Base-by-base conservation (phyloP, 2,888 invertebrate species). In the Polia nebulosa region DNA sequence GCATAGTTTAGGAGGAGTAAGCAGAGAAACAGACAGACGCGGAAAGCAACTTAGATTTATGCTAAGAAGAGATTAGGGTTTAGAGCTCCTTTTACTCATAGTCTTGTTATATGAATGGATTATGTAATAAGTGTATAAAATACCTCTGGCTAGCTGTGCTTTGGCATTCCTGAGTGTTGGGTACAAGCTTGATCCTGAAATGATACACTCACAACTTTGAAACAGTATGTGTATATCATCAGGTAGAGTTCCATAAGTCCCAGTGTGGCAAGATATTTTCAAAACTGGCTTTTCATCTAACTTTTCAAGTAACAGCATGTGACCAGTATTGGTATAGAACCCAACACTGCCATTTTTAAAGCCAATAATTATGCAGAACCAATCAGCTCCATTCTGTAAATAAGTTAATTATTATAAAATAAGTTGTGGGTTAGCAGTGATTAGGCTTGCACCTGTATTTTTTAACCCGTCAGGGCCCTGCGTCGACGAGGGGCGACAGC, bases 361-460 rank as follows among this genome's bases (percentile, higher is more conserved):
- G 17, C 99, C 99, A 67, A 99, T 96, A 72, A 97, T 97, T 72
- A 99, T 96, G 89, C 99, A 99, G 17, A 98, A 99, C 99, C 99
- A 99, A 90, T 99, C 99, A 32, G 98, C 97, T 8, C 97, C 97
- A 88, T 97, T 96, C 96, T 96, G 90, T 39, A 74, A 77, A 53
- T 9, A 27, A 49, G 27, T 27, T 27, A 9, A 49, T 25, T 15
- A 25, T 25, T 27, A 27, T 49, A 49, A 49, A 41, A 17, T 2
- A 9, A 15, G 25, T 47, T 25, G 22, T 17, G 7, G 8, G 47
- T 25, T 47, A 15, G 2, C 47, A 22, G 25, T 25, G 47, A 45
- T 22, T 13, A 13, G 9, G 25, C 17, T 25, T 25, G 17, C 47
- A 47, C 8, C 7, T 47, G 39, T n/a, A n/a, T 41, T n/a, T n/a